Evolutionary conservation across 2,888 invertebrate genomes (phyloP), one percentile per base, ranked within the genome.

Genomic region (Nephrocerus scutellatus): DNA sequence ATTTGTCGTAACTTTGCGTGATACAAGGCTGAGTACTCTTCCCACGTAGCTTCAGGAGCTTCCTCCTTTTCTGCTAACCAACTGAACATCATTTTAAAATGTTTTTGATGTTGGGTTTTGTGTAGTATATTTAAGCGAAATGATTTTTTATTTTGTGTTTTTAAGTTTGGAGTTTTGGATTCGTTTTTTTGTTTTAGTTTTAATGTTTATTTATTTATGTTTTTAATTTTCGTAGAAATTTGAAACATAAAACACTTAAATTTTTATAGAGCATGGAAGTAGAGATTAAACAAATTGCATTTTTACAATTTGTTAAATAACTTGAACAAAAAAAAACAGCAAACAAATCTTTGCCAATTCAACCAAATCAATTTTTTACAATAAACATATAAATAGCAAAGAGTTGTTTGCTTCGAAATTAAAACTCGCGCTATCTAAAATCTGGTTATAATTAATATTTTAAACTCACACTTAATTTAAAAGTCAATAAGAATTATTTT

Each of bases 31-130:
- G 66, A 60, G 48, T 59, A 60, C 45, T 71, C 70, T 43, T 65
- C 64, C 75, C 75, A 76, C 53, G 70, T 74, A 39, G 71, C 73
- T 61, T 70, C 68, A 47, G 67, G 66, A 55, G 68, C 64, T 44
- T 60, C 56, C 59, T 57, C 39, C 51, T 57, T 59, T 44, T 62
- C 60, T 40, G 54, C 40, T 47, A 59, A 49, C 66, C 68, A 67
- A 62, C 61, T 62, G 59, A 65, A 63, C 57, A 63, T 59, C 62
- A 66, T 65, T 58, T 57, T 57, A 43, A 32, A 30, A 22, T 32
- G 3, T 26, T 32, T 18, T 18, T n/a, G n/a, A n/a, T n/a, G n/a
- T n/a, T n/a, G n/a, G n/a, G n/a, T 20, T 26, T 30, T 30, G 20
- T 20, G 18, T 21, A n/a, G 21, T 40, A 26, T 30, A 7, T 30